Percentiles rank a stretch among this genome's conserved stretches.
Evolutionary conservation across 2,113 vertebrate species (phyloP).

Genomic region (Ginglymostoma cirratum): DNA sequence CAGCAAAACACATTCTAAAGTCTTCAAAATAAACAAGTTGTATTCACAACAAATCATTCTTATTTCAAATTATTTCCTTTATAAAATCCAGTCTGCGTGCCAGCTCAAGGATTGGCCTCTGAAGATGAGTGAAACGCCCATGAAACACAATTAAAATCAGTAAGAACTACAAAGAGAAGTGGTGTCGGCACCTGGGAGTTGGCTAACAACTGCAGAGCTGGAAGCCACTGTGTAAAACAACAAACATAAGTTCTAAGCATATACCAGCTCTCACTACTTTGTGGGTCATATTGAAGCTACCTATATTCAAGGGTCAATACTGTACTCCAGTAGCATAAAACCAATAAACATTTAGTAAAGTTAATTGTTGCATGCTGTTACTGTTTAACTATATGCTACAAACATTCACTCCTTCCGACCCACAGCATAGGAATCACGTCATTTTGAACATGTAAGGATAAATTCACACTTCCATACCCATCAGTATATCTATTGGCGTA

Average conservation of each 20-base stretch:
- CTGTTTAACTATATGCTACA: background rate
- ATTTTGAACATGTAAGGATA: background rate
- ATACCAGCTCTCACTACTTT: background rate
- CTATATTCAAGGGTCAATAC: background rate
- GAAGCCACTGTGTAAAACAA: background rate
- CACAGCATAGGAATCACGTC: background rate
- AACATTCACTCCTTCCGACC: background rate
- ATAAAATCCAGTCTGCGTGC: background rate
- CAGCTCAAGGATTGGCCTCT: background rate
- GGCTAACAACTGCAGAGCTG: background rate
- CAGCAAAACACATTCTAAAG: background rate
- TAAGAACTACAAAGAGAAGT: background rate
- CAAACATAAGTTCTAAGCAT: background rate
- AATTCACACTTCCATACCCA: background rate
- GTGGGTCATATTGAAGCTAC: background rate
- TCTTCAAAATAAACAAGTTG: background rate
- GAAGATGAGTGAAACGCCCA: background rate
- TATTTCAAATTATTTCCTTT: conserved; percentile 8
- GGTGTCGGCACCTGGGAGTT: background rate
- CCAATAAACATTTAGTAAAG: background rate
- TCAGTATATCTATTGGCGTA: background rate
- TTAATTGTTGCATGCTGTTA: background rate
- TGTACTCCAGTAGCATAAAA: background rate
- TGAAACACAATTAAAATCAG: conserved; percentile 32
- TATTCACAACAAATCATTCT: background rate